Evolutionary conservation across 2,797 vertebrate species (phyloP).

Genomic region (Arctocebus calabarensis): DNA sequence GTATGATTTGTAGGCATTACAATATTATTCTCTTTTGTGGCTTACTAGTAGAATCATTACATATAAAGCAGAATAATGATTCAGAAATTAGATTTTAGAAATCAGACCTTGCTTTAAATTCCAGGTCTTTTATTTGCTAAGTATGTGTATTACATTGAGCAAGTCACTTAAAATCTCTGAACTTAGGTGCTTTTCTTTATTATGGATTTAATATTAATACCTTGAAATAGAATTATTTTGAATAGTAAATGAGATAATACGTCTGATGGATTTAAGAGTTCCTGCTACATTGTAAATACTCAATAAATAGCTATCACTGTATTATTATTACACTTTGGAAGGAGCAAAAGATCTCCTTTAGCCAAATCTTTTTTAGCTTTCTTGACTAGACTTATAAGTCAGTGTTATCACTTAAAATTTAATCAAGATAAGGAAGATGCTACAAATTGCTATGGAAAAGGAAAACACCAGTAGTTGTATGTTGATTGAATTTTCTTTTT

Average conservation of each 20-base stretch:
- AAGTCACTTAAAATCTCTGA: constrained; percentile 24
- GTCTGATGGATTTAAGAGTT: constrained; percentile 25
- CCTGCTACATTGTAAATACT: not conserved
- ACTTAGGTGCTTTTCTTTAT: not conserved
- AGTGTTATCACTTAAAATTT: constrained; percentile 28
- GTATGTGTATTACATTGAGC: not conserved
- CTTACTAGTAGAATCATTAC: not conserved
- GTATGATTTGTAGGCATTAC: constrained; percentile 1
- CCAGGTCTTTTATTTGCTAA: constrained; percentile 13
- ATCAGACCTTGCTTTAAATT: constrained; percentile 6
- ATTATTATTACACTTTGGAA: constrained; percentile 20
- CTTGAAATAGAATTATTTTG: constrained; percentile 14
- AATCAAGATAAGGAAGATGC: not conserved
- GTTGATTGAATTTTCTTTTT: constrained; percentile 47
- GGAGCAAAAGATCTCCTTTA: not conserved
- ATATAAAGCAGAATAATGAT: not conserved
- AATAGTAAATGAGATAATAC: not conserved
- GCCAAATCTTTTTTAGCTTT: not conserved
- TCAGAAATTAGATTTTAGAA: not conserved
- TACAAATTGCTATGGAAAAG: not conserved
- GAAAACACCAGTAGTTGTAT: not conserved
- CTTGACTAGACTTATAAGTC: not conserved
- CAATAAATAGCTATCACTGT: constrained; percentile 23
- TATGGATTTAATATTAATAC: not conserved
- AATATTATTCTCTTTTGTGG: constrained; percentile 10